phyloP scores from a whole-genome alignment of 2,113 vertebrate genomes.

The Pyxicephalus adspersus region DNA sequence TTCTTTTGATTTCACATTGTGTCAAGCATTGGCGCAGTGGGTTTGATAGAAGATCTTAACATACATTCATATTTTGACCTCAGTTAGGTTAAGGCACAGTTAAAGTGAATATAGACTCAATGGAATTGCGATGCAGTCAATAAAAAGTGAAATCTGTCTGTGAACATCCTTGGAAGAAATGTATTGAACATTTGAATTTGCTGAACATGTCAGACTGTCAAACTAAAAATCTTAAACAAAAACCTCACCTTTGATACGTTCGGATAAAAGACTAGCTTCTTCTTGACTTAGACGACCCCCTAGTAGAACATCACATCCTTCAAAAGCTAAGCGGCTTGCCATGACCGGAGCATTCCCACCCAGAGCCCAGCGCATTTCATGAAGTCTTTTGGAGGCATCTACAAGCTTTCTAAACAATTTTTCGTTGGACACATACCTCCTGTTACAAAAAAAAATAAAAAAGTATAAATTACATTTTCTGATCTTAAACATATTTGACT shows the following conservation, averaged over 20 bases:
- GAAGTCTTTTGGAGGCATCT: slow-evolving; percentile 74
- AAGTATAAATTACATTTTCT: neutral
- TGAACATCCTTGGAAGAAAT: too few relatives aligned
- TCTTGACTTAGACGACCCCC: slow-evolving; percentile 78
- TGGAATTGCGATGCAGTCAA: too few relatives aligned
- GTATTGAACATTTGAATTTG: too few relatives aligned
- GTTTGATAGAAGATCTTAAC: too few relatives aligned
- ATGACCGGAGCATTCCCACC: slow-evolving; percentile 83
- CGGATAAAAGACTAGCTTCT: slow-evolving; percentile 74
- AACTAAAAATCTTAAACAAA: neutral
- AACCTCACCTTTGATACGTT: slow-evolving; percentile 74
- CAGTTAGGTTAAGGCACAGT: too few relatives aligned
- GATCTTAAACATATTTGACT: too few relatives aligned
- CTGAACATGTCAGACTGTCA: too few relatives aligned
- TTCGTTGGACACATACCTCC: slow-evolving; percentile 76
- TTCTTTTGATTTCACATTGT: too few relatives aligned
- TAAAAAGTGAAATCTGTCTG: too few relatives aligned
- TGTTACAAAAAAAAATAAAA: slow-evolving; percentile 51
- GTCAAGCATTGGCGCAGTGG: too few relatives aligned
- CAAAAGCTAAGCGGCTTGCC: slow-evolving; percentile 78
- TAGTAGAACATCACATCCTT: slow-evolving; percentile 81
- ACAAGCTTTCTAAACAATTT: slow-evolving; percentile 78
- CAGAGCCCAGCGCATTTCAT: slow-evolving; percentile 79
- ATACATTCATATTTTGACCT: too few relatives aligned
- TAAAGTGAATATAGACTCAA: too few relatives aligned